Base-by-base conservation (phyloP, 2,113 vertebrate genomes). In the Neogobius melanostomus region DNA sequence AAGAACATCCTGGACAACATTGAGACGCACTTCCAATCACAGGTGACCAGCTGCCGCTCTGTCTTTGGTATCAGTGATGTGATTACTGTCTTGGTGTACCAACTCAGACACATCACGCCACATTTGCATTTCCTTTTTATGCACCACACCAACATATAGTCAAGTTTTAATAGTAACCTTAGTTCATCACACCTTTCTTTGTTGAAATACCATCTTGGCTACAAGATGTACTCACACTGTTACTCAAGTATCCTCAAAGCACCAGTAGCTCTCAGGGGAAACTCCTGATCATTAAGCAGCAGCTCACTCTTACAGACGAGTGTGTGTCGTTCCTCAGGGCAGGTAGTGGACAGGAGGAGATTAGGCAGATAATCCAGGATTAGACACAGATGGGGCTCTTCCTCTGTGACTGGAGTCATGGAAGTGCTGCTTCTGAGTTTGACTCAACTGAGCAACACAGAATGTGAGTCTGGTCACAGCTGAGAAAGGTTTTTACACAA, bases 1-100 rank as follows among this genome's bases (percentile, higher is more conserved):
- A 92, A 72, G 0, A 92, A 96, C 71, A 82, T 92, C 12, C 80
- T 97, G 72, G 94, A 95, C 74, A 96, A 94, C 64, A 82, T 95
- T 42, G 96, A 98, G 81, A 87, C 91, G 10, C 94, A 94, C 85
- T 96, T 98, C 74, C 89, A 91, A 64, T 92, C 91, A 66, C 95
- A 96, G 95, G 98, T 98, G 79, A 62, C 54, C 16, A 0, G 15
- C 12, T 11, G 17, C 21, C 3, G 16, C 5, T 59, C 6, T 17
- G 28, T 51, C 47, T 69, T 1, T 11, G 49, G 15, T 16, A 16
- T 6, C 8, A 12, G 11, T 15, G 12, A 14, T 50, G 49, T 49
- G 48, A 14, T 2, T 50, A 4, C 11, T 11, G 49, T 36, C 28
- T 5, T 36, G 28, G 28, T 36, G 28, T 36, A 36, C 28, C 28